Percentiles rank a stretch among this genome's conserved stretches.
Evolutionary conservation across 2,888 invertebrate species (phyloP).

Genomic region (Diarsia brunnea): DNA sequence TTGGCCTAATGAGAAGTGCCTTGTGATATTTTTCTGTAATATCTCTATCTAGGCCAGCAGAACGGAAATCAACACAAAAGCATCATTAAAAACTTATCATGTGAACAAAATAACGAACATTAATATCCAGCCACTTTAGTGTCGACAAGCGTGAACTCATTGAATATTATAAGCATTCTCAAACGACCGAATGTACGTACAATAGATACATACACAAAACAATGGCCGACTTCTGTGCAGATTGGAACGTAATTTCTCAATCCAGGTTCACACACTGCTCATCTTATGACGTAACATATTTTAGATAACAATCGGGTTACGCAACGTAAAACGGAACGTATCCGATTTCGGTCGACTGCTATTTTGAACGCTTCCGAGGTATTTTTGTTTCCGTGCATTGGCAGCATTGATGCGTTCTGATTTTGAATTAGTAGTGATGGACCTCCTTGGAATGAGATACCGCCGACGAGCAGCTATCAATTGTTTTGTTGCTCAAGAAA

Average conservation of each 20-base stretch:
- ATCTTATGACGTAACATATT: conserved; percentile 60
- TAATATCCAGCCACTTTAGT: conserved; percentile 20
- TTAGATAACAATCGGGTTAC: conserved; percentile 63
- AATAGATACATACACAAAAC: conserved; percentile 45
- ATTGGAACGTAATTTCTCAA: conserved; percentile 58
- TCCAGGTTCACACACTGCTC: conserved; percentile 66
- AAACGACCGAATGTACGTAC: conserved; percentile 45
- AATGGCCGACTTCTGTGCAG: conserved; percentile 48
- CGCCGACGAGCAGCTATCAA: not conserved
- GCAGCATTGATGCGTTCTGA: conserved; percentile 31
- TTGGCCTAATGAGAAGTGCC: not conserved
- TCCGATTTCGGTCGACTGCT: conserved; percentile 52
- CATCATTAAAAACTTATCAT: conserved; percentile 31
- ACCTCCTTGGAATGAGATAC: not conserved
- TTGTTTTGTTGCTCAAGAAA: not conserved
- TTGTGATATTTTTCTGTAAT: not conserved
- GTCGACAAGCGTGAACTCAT: conserved; percentile 37
- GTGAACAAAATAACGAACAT: conserved; percentile 26
- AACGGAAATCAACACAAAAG: conserved; percentile 45
- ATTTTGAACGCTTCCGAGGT: conserved; percentile 56
- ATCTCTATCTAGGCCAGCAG: conserved; percentile 27
- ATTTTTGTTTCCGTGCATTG: conserved; percentile 47
- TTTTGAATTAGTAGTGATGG: conserved; percentile 18
- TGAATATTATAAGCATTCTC: conserved; percentile 37
- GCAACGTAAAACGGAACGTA: conserved; percentile 62